Conservation (phyloP, 2,888 invertebrate species). For the Ectemnius cavifrons region DNA sequence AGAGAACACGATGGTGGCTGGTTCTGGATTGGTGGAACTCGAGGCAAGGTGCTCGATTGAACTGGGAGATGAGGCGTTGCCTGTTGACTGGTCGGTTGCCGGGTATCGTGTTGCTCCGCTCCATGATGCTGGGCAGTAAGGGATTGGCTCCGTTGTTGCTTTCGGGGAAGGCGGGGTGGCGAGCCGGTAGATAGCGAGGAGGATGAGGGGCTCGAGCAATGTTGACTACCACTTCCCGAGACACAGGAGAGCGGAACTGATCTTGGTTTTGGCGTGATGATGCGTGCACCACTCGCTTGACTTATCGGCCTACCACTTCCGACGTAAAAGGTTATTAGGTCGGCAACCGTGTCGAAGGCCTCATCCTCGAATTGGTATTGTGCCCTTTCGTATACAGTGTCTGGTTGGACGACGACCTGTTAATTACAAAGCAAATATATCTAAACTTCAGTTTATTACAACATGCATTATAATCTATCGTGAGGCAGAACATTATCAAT, state of each 20-base stretch:
- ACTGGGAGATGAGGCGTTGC: slow-evolving; percentile 48
- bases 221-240: slow-evolving; percentile 62
- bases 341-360: slow-evolving; percentile 94
- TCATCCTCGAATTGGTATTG: slow-evolving; percentile 97
- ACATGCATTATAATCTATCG: too few relatives aligned
- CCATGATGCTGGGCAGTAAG: slow-evolving; percentile 81
- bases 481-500: too few relatives aligned
- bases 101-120: slow-evolving; percentile 46
- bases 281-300: slow-evolving; percentile 91
- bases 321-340: slow-evolving; percentile 95
- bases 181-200: slow-evolving; percentile 79
- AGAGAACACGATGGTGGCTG: slow-evolving; percentile 73
- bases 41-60: slow-evolving; percentile 72
- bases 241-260: slow-evolving; percentile 83
- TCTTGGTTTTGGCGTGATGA: slow-evolving; percentile 91
- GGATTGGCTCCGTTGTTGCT: slow-evolving; percentile 89
- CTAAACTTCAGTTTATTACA: neutral
- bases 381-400: slow-evolving; percentile 94
- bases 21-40: slow-evolving; percentile 71
- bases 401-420: slow-evolving; percentile 90
- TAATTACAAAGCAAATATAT: neutral
- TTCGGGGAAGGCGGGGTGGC: slow-evolving; percentile 76
- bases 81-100: slow-evolving; percentile 44
- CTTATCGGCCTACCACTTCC: slow-evolving; percentile 94
- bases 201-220: slow-evolving; percentile 79